Percentiles rank a stretch among this genome's conserved stretches.
phyloP scores from a whole-genome alignment of 2,797 vertebrate species.

The Urosaurus nigricauda region DNA sequence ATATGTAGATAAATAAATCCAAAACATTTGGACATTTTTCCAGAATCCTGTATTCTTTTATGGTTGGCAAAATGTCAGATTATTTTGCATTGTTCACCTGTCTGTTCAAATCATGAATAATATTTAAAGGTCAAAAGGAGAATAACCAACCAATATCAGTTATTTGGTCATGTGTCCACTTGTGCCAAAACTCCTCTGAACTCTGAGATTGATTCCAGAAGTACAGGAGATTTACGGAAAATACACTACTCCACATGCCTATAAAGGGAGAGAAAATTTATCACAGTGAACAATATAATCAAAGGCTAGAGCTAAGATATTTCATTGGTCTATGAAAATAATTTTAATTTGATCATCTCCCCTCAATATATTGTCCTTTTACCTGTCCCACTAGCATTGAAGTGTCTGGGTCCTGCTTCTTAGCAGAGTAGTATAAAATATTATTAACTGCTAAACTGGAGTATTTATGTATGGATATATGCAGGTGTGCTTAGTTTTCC shows the following conservation, averaged over 20 bases:
- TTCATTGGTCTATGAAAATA: not conserved
- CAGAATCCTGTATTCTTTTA: not conserved
- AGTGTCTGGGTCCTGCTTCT: no score
- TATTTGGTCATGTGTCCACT: constrained; percentile 77
- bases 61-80: not conserved
- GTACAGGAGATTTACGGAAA: constrained; percentile 83
- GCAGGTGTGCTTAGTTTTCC: no score
- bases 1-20: not conserved
- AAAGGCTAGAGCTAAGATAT: not conserved
- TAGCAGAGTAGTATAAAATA: no score
- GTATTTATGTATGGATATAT: no score
- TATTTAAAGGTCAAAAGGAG: not conserved
- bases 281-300: not conserved
- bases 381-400: no score
- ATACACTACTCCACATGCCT: constrained; percentile 86
- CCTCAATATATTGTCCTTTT: not conserved
- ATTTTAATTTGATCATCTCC: not conserved
- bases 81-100: not conserved
- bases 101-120: not conserved
- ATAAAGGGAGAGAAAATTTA: constrained; percentile 32
- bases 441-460: no score
- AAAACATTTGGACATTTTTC: not conserved
- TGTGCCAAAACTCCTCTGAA: constrained; percentile 83
- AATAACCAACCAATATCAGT: constrained; percentile 76
- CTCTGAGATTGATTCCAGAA: constrained; percentile 79